Evolutionary conservation across 2,113 vertebrate genomes (phyloP), one percentile per base, ranked within the genome.

Genomic region (Arvicanthis niloticus): DNA sequence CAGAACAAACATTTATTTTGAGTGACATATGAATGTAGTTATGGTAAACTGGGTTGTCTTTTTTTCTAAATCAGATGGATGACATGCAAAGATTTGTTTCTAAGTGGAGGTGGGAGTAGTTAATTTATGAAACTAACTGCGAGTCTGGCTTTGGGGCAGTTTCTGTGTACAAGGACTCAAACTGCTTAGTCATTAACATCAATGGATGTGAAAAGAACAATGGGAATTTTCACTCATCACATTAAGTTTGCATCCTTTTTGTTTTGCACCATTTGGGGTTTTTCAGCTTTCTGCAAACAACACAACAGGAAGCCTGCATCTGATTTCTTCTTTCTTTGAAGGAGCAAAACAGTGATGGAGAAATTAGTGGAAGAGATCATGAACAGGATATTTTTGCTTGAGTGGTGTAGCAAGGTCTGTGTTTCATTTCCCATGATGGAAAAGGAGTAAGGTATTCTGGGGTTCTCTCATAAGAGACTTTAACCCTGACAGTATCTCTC

Each of bases 211-310:
- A 97, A 96, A 87, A 90, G 31, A 96, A 82, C 80, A 96, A 94
- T 95, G 96, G 95, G 97, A 98, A 97, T 97, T 97, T 98, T 91
- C 91, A 98, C 98, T 98, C 97, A 98, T 98, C 98, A 98, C 96
- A 98, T 97, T 97, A 97, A 98, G 53, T 95, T 93, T 97, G 98
- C 98, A 97, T 98, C 98, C 98, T 98, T 97, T 98, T 96, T 94
- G 96, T 95, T 99, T 98, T 98, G 96, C 94, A 98, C 98, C 98
- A 98, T 93, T 98, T 97, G 95, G 98, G 95, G 97, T 45, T 97
- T 97, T 98, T 96, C 90, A 95, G 70, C 93, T 97, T 97, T 97
- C 97, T 97, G 67, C 94, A 98, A 98, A 97, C 62, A 97, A 95
- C 53, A 90, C 93, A 96, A 98, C 91, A 78, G 94, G 96, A 95